These are phyloP conservation scores for Helogale parvula DNA, from an alignment of 2,113 vertebrate species.

Conservation along the genomic window DNA sequence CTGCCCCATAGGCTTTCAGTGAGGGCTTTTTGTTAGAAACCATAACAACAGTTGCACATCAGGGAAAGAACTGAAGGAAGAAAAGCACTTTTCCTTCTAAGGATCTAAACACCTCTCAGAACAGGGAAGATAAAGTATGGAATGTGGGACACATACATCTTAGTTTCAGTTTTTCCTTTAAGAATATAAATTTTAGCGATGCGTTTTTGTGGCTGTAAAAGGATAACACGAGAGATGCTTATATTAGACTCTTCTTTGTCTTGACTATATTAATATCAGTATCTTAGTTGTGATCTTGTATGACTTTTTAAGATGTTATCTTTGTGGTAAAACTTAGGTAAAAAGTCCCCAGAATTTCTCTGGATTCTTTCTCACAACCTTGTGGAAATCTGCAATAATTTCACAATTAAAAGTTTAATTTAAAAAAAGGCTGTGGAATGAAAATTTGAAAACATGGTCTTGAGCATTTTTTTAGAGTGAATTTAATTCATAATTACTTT, in stretches of 20 bases:
- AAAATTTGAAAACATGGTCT: not conserved
- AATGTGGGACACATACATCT: not conserved
- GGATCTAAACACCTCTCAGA: not conserved
- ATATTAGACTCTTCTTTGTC: not conserved
- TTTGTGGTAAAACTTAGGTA: not conserved
- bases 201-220: not conserved
- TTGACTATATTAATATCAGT: not conserved
- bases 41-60: not conserved
- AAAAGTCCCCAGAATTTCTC: not conserved
- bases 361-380: not conserved
- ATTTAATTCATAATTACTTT: constrained; percentile 25
- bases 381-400: not conserved
- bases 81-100: not conserved
- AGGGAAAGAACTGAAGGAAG: not conserved
- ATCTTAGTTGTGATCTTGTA: not conserved
- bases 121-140: not conserved
- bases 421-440: not conserved
- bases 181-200: constrained; percentile 15
- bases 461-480: not conserved
- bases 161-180: constrained; percentile 9
- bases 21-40: not conserved
- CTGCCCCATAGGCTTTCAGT: not conserved
- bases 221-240: not conserved
- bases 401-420: constrained; percentile 6
- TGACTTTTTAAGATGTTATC: not conserved